Percentiles rank a stretch among this genome's conserved stretches.
These are phyloP conservation scores for Molorchus minor DNA, from an alignment of 2,888 invertebrate species.

Conservation along the genomic window DNA sequence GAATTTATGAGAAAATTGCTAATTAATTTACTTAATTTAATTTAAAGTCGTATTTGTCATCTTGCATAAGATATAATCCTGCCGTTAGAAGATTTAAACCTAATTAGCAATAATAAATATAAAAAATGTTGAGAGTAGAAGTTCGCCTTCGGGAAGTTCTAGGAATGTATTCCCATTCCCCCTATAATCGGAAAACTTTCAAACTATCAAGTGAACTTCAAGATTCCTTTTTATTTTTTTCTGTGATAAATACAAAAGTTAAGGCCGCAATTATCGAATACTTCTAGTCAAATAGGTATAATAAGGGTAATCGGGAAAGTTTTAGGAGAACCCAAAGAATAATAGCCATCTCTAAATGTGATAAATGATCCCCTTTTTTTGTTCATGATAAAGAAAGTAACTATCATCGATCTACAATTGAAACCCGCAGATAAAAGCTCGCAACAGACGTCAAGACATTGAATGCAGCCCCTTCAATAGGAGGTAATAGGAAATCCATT, in stretches of 20 bases:
- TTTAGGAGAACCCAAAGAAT: constrained; percentile 12
- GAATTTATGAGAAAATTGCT: no score
- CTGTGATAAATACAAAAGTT: neutral
- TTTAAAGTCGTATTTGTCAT: no score
- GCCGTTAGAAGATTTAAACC: no score
- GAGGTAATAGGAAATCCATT: neutral
- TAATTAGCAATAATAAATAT: no score
- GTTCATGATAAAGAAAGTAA: constrained; percentile 17
- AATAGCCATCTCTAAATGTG: constrained; percentile 18
- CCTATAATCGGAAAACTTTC: no score
- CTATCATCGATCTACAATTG: constrained; percentile 23
- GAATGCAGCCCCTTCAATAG: neutral
- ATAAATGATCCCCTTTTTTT: constrained; percentile 20
- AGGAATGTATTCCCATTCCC: no score
- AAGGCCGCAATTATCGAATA: constrained; percentile 4
- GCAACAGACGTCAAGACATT: constrained; percentile 9
- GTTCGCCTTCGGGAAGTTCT: no score
- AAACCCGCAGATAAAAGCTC: constrained; percentile 6
- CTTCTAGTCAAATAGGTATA: constrained; percentile 10
- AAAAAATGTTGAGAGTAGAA: no score
- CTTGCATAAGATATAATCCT: no score
- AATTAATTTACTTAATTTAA: no score
- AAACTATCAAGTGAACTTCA: no score
- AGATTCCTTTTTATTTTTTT: neutral
- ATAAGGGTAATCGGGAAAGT: constrained; percentile 14